Conservation (phyloP, 2,797 vertebrate genomes). For the Lepus oiostolus region DNA sequence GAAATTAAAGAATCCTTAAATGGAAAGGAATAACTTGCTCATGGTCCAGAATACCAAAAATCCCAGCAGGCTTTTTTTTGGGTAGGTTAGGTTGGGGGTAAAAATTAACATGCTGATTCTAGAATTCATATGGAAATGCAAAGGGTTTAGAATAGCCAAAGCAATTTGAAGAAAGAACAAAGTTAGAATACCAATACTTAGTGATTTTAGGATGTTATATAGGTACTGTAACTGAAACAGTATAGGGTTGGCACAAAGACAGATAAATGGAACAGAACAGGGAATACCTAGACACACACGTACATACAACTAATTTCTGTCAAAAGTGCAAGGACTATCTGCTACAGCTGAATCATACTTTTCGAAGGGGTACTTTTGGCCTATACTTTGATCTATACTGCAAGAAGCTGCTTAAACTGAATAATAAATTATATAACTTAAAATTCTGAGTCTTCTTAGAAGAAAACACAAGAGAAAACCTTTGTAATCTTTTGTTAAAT, state of each 20-base stretch:
- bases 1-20: neutral
- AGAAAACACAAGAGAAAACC: neutral
- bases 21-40: neutral
- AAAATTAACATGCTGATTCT: neutral
- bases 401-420: neutral
- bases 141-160: neutral
- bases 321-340: neutral
- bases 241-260: neutral
- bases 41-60: neutral
- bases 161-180: neutral
- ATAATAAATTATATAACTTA: neutral
- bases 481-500: neutral
- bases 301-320: neutral
- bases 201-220: neutral
- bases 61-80: neutral
- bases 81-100: too few relatives aligned
- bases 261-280: neutral
- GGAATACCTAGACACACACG: neutral
- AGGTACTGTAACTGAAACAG: neutral
- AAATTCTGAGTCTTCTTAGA: neutral
- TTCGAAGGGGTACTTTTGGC: neutral
- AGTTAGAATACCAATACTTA: neutral
- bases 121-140: neutral
- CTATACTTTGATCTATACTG: neutral
- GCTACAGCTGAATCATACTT: neutral